phyloP scores from a whole-genome alignment of 2,888 invertebrate genomes.

The Chymomyza fuscimana region DNA sequence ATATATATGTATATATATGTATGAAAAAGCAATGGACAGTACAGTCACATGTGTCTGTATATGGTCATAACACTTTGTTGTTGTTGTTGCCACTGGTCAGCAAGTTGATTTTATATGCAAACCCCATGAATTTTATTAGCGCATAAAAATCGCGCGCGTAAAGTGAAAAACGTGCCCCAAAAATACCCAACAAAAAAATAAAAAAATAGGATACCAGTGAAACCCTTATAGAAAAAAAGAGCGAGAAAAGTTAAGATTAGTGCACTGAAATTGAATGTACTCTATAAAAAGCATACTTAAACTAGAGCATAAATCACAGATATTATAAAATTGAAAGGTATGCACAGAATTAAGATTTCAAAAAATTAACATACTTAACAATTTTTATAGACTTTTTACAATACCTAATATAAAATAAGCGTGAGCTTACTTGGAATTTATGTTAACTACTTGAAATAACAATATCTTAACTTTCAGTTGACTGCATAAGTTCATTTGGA shows the following conservation, averaged over 20 bases:
- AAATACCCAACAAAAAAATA: slow-evolving; percentile 21
- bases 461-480: too few relatives aligned
- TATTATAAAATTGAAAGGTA: neutral
- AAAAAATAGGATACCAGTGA: slow-evolving; percentile 5
- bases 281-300: slow-evolving; percentile 2
- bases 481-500: too few relatives aligned
- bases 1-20: neutral
- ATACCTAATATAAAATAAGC: too few relatives aligned
- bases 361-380: too few relatives aligned
- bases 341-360: too few relatives aligned
- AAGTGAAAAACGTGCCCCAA: slow-evolving; percentile 20
- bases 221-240: neutral
- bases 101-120: slow-evolving; percentile 53
- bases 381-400: too few relatives aligned
- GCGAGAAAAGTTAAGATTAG: neutral
- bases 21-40: neutral
- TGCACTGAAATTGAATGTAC: neutral
- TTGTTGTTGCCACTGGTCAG: neutral
- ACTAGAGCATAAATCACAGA: neutral
- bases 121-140: slow-evolving; percentile 61
- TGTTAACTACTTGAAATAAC: too few relatives aligned
- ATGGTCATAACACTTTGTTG: neutral
- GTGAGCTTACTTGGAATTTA: too few relatives aligned
- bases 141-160: slow-evolving; percentile 45
- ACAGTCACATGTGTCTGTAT: neutral